phyloP scores from a whole-genome alignment of 2,888 invertebrate species.

The Allacma fusca region DNA sequence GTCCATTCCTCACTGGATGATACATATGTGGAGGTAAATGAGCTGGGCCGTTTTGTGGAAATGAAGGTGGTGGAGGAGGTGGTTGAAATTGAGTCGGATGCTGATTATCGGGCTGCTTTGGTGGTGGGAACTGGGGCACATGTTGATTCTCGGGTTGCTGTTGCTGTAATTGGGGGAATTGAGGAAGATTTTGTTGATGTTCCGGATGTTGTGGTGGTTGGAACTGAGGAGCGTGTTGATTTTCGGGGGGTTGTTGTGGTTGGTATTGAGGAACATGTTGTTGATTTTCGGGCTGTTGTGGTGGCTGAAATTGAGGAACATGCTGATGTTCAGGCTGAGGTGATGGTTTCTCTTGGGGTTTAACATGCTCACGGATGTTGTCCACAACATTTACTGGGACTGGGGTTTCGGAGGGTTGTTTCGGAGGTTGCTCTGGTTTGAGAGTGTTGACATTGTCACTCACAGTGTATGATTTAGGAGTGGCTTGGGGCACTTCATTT shows the following conservation, averaged over 20 bases:
- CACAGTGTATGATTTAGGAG: slow-evolving; percentile 28
- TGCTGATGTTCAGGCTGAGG: slow-evolving; percentile 19
- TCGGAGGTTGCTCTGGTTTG: background rate
- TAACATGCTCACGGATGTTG: slow-evolving; percentile 39
- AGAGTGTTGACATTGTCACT: background rate
- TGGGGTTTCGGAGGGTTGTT: slow-evolving; percentile 11
- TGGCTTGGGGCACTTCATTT: slow-evolving; percentile 31
- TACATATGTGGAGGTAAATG: slow-evolving; percentile 44
- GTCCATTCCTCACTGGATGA: slow-evolving; percentile 51
- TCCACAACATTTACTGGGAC: slow-evolving; percentile 34
- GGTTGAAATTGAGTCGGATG: slow-evolving; percentile 34
- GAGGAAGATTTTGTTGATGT: background rate
- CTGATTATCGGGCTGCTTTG: background rate
- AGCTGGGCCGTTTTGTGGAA: slow-evolving; percentile 41
- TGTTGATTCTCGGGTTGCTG: slow-evolving; percentile 24
- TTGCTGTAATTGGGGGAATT: slow-evolving; percentile 36
- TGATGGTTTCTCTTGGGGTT: slow-evolving; percentile 27
- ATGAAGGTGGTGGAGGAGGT: slow-evolving; percentile 44
- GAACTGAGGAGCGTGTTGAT: slow-evolving; percentile 37
- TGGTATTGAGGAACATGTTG: slow-evolving; percentile 39
- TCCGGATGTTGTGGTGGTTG: slow-evolving; percentile 38
- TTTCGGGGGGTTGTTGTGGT: slow-evolving; percentile 38
- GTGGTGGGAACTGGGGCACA: slow-evolving; percentile 26
- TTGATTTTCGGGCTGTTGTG: slow-evolving; percentile 41
- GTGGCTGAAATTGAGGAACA: background rate